Evolutionary conservation across 2,113 vertebrate species (phyloP).

Genomic region (Oncorhynchus clarkii): DNA sequence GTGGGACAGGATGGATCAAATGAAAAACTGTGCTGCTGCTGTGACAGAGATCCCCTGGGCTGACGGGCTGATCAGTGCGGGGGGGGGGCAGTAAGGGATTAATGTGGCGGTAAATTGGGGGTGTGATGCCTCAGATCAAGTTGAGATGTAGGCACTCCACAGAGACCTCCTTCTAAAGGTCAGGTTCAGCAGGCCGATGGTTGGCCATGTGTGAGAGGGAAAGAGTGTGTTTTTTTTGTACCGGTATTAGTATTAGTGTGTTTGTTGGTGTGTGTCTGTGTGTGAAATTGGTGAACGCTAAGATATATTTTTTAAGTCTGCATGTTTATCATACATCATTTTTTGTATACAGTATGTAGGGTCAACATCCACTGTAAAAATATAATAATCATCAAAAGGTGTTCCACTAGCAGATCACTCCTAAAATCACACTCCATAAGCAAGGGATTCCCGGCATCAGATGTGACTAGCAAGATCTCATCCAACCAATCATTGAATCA

Average conservation of each 20-base stretch:
- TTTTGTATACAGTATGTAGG: too few species aligned
- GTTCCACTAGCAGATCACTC: too few species aligned
- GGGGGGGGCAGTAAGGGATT: constrained; percentile 13
- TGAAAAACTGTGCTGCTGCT: constrained; percentile 15
- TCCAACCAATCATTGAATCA: background rate
- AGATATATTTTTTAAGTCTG: too few species aligned
- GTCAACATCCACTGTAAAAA: background rate
- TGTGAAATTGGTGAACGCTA: too few species aligned
- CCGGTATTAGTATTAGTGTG: background rate
- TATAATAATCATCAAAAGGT: too few species aligned
- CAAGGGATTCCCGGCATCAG: too few species aligned
- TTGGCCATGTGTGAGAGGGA: background rate
- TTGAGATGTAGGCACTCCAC: background rate
- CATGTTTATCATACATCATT: too few species aligned
- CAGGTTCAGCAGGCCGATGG: constrained; percentile 18
- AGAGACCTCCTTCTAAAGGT: constrained; percentile 32
- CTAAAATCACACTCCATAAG: too few species aligned
- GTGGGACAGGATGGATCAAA: constrained; percentile 6
- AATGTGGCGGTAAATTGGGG: constrained; percentile 39
- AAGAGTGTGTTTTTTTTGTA: background rate
- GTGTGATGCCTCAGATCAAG: constrained; percentile 40
- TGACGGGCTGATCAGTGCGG: background rate
- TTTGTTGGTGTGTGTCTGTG: too few species aligned
- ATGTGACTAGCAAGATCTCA: background rate
- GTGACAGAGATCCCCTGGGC: constrained; percentile 9